Conservation (phyloP, 2,888 invertebrate species). For the Branchellion lobata region DNA sequence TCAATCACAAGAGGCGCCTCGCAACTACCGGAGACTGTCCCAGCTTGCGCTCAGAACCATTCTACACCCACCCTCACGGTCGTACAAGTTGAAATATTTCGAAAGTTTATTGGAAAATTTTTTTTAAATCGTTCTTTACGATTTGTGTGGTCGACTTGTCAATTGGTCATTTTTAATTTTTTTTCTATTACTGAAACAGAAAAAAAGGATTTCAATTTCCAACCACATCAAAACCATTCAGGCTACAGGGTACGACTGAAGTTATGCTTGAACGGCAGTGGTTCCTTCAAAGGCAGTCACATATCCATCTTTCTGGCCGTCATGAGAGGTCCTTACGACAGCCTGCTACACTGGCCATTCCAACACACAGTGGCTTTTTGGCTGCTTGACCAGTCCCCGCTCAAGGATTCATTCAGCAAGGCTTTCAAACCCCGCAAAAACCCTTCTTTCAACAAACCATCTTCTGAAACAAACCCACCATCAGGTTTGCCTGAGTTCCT, state of each 20-base stretch:
- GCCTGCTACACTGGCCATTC: conserved; percentile 58
- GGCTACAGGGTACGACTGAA: conserved; percentile 59
- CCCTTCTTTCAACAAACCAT: conserved; percentile 59
- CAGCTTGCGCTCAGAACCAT: conserved; percentile 58
- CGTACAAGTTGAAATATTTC: not conserved
- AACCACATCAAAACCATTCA: too few relatives aligned
- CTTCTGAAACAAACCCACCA: conserved; percentile 61
- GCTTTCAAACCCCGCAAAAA: conserved; percentile 60
- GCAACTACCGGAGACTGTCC: conserved; percentile 56
- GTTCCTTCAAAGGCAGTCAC: conserved; percentile 59
- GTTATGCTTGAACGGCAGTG: conserved; percentile 60
- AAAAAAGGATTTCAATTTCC: too few relatives aligned
- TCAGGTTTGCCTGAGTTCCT: conserved; percentile 61
- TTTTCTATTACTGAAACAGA: too few relatives aligned
- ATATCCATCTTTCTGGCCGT: conserved; percentile 61
- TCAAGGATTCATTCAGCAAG: conserved; percentile 58
- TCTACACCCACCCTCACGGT: conserved; percentile 58
- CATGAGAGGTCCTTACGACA: conserved; percentile 57
- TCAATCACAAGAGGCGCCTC: conserved; percentile 55
- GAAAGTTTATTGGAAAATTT: too few relatives aligned
- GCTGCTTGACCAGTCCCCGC: conserved; percentile 58
- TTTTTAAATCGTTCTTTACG: too few relatives aligned
- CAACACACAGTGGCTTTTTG: conserved; percentile 56
- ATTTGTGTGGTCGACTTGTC: too few relatives aligned
- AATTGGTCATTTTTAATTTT: too few relatives aligned